Conservation (phyloP, 2,113 vertebrate genomes). For the Petroica traversi region DNA sequence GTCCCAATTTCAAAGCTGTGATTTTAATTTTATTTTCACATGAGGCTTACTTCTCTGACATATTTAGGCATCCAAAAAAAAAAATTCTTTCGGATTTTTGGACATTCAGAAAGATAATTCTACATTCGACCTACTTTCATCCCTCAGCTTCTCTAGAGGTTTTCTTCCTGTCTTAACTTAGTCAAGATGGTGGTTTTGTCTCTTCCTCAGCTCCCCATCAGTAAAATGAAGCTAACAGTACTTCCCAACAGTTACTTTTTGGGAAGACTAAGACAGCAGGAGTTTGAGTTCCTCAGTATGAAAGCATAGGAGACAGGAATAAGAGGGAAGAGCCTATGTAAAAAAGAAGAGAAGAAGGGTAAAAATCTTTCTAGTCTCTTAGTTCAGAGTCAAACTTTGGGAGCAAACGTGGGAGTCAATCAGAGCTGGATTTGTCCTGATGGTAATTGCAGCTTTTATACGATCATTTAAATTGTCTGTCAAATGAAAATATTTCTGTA, state of each 20-base stretch:
- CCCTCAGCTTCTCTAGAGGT: background rate
- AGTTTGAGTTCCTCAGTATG: background rate
- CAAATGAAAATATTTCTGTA: constrained; percentile 70
- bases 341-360: background rate
- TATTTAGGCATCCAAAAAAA: background rate
- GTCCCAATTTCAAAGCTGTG: background rate
- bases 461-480: constrained; percentile 66
- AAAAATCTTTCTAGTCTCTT: constrained; percentile 15
- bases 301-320: background rate
- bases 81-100: background rate
- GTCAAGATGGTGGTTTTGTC: background rate
- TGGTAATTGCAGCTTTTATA: constrained; percentile 66
- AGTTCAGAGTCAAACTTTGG: constrained; percentile 27
- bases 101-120: background rate
- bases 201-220: background rate
- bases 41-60: background rate
- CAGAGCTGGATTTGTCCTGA: constrained; percentile 62
- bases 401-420: constrained; percentile 54
- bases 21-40: background rate
- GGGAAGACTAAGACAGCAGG: background rate
- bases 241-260: background rate
- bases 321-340: background rate
- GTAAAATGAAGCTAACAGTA: background rate
- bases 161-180: background rate
- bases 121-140: background rate